Percentiles rank a stretch among this genome's conserved stretches.
Conservation (phyloP, 2,797 vertebrate genomes). For the Galagoides demidoff region DNA sequence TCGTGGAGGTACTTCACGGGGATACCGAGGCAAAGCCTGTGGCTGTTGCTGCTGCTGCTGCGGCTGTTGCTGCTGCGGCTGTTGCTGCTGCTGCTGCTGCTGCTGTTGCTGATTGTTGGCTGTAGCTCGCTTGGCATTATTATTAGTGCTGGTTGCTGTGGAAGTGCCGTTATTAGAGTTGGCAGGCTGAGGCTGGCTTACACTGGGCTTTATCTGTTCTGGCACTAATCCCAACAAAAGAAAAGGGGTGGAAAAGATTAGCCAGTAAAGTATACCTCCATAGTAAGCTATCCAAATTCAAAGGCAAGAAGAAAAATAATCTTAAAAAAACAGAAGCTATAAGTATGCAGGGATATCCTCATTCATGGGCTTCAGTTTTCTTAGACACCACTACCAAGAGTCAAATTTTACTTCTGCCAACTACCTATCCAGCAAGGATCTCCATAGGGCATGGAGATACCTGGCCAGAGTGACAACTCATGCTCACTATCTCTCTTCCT, state of each 20-base stretch:
- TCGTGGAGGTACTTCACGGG: constrained; percentile 93
- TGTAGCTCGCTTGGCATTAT: constrained; percentile 97
- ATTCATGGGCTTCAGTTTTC: not conserved
- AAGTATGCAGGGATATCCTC: not conserved
- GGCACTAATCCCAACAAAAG: constrained; percentile 90
- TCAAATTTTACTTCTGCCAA: not conserved
- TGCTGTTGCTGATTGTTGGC: constrained; percentile 85
- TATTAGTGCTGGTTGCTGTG: constrained; percentile 92
- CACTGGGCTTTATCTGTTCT: constrained; percentile 93
- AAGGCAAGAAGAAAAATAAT: constrained; percentile 73
- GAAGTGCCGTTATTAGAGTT: constrained; percentile 91
- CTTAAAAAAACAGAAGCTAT: not conserved
- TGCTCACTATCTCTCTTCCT: not conserved
- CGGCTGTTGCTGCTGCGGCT: constrained; percentile 67
- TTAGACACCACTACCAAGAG: not conserved
- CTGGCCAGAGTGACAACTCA: not conserved
- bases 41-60: constrained; percentile 84
- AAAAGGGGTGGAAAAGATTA: constrained; percentile 75
- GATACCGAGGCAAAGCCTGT: constrained; percentile 93
- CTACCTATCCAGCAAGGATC: not conserved
- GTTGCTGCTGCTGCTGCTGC: constrained; percentile 66
- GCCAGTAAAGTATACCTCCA: constrained; percentile 82
- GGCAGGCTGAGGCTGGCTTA: constrained; percentile 93
- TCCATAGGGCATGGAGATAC: not conserved
- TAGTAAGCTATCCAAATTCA: constrained; percentile 43